phyloP scores from a whole-genome alignment of 2,888 invertebrate genomes.

The Aricia artaxerxes region DNA sequence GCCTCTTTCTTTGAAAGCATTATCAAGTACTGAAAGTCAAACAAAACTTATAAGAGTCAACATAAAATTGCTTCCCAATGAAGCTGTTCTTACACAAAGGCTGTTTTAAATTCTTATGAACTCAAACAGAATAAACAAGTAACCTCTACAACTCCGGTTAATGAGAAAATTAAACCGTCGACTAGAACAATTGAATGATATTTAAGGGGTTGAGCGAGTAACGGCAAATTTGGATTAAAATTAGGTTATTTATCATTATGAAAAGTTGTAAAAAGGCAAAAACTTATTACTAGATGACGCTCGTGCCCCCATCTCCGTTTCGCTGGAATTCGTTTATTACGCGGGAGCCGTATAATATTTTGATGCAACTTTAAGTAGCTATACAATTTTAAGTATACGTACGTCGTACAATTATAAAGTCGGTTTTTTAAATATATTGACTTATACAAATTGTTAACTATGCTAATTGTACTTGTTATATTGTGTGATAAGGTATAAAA shows the following conservation, averaged over 20 bases:
- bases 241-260: background rate
- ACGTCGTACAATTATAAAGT: too few relatives aligned
- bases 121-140: conserved; percentile 52
- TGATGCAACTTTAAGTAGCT: too few relatives aligned
- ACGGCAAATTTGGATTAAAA: background rate
- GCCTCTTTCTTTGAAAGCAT: background rate
- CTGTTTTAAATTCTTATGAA: conserved; percentile 38
- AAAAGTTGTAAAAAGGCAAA: too few relatives aligned
- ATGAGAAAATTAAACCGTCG: conserved; percentile 51
- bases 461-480: too few relatives aligned
- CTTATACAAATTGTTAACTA: too few relatives aligned
- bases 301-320: too few relatives aligned
- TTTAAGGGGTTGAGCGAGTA: conserved; percentile 35
- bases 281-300: too few relatives aligned
- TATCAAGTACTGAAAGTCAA: background rate
- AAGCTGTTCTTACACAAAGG: conserved; percentile 18
- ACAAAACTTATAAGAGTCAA: conserved; percentile 16
- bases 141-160: conserved; percentile 49
- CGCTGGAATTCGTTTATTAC: too few relatives aligned
- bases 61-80: conserved; percentile 17
- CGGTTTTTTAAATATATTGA: too few relatives aligned
- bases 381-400: too few relatives aligned
- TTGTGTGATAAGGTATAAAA: too few relatives aligned
- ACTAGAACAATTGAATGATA: conserved; percentile 47
- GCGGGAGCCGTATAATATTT: too few relatives aligned